Base-by-base conservation (phyloP, 2,113 vertebrate species). In the Carettochelys insculpta region DNA sequence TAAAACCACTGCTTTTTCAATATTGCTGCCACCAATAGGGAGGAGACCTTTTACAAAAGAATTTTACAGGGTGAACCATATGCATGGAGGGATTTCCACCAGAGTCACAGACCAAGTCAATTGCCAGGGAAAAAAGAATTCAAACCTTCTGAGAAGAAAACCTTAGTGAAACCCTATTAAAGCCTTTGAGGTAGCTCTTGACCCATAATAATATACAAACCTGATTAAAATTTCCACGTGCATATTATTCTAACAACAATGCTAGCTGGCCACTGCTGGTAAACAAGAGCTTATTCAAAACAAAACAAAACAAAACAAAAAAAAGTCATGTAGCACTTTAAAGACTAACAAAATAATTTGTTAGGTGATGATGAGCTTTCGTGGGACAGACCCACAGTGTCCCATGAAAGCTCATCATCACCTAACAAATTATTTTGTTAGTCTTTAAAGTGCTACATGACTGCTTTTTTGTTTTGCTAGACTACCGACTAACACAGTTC, bases 241-340 rank as follows among this genome's bases (percentile, higher is more conserved):
- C 68, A 54, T 53, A 76, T 92, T 50, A 85, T 58, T 77, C 3
- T 75, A 85, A 41, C 91, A 87, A 51, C 47, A 45, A 51, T 0
- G 3, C 51, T 71, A 45, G 78, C 73, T 78, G 81, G 85, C 65
- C 0, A 1, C 58, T 83, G 22, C 82, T 93, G 80, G 86, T 90
- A 92, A 93, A 92, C 75, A 93, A 86, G 91, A 14, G 3, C 88
- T 90, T 54, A 47, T 87, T 91, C 81, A 61, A n/a, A n/a, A n/a
- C n/a, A n/a, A n/a, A n/a, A n/a, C n/a, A n/a, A n/a, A n/a, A n/a
- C n/a, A n/a, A n/a, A n/a, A n/a, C n/a, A n/a, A n/a, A n/a, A n/a
- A n/a, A n/a, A n/a, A n/a, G n/a, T n/a, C n/a, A n/a, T n/a, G n/a
- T n/a, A n/a, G n/a, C n/a, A n/a, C n/a, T n/a, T n/a, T n/a, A n/a